A percentile compares a stretch with the other conserved stretches of the same genome.
phyloP scores from a whole-genome alignment of 2,888 invertebrate genomes.

The Trichacis sp. region DNA sequence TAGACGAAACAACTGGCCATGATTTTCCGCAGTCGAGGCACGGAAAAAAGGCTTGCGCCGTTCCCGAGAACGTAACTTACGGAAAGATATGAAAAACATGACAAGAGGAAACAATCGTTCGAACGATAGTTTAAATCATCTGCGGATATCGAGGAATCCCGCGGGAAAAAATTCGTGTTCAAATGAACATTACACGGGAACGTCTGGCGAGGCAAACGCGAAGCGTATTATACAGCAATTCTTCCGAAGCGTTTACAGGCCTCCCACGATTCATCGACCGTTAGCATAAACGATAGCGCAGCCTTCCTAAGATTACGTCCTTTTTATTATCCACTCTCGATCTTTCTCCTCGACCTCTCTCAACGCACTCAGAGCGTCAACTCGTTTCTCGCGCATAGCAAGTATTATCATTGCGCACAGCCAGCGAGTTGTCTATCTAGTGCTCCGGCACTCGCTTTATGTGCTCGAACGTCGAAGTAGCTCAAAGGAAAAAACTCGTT shows the following conservation, averaged over 20 bases:
- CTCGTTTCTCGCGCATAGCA: constrained; percentile 24
- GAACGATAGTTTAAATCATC: not conserved
- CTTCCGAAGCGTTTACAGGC: constrained; percentile 15
- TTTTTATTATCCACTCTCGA: constrained; percentile 28
- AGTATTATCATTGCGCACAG: constrained; percentile 16
- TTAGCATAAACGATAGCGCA: constrained; percentile 23
- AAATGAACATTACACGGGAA: not conserved
- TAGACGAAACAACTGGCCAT: too few species aligned
- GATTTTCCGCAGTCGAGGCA: too few species aligned
- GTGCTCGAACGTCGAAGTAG: constrained; percentile 35
- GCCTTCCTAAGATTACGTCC: constrained; percentile 25
- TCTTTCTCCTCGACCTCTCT: constrained; percentile 11
- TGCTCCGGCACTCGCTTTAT: constrained; percentile 47
- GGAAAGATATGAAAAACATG: not conserved
- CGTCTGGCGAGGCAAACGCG: not conserved
- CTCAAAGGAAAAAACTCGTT: constrained; percentile 46
- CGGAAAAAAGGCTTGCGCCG: too few species aligned
- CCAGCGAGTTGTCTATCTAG: constrained; percentile 50
- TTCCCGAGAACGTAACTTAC: too few species aligned
- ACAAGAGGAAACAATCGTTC: not conserved
- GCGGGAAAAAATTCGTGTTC: not conserved
- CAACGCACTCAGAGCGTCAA: constrained; percentile 20
- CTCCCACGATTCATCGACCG: constrained; percentile 18
- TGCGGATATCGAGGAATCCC: not conserved
- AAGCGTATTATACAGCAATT: constrained; percentile 5